Conservation (phyloP, 2,888 invertebrate genomes). For the Gerris lacustris region DNA sequence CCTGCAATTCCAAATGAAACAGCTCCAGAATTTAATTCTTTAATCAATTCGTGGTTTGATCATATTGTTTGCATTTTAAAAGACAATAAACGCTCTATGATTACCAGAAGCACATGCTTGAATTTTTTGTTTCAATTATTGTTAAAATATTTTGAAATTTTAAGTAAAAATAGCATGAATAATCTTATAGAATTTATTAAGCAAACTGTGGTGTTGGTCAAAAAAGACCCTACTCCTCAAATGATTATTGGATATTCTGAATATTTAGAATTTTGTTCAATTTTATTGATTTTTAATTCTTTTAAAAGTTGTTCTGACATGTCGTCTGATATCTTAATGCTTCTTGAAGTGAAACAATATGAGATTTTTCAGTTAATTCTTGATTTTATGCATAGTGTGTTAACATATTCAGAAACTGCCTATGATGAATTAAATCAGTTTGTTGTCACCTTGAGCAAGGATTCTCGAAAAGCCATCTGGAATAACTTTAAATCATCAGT, state of each 20-base stretch:
- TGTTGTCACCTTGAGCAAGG: background rate
- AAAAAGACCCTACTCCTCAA: background rate
- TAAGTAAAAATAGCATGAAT: too few relatives aligned
- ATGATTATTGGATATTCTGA: background rate
- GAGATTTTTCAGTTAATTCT: background rate
- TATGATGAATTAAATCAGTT: background rate
- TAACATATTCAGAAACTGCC: background rate
- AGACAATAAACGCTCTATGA: slow-evolving; percentile 13
- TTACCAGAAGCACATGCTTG: slow-evolving; percentile 19
- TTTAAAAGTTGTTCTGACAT: background rate
- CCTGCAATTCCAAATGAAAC: background rate
- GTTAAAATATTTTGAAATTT: slow-evolving; percentile 10
- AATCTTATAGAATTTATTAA: background rate
- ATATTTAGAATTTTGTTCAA: background rate
- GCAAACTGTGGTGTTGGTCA: background rate
- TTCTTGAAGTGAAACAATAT: background rate
- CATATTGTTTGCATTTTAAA: slow-evolving; percentile 5
- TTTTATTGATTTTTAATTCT: background rate
- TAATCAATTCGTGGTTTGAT: slow-evolving; percentile 13
- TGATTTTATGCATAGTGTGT: background rate
- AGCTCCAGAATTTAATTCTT: background rate
- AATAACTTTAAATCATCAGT: background rate
- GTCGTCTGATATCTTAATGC: background rate
- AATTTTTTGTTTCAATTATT: slow-evolving; percentile 20
- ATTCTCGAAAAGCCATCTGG: background rate